These are phyloP conservation scores for Zosterops pallidus DNA, from an alignment of 2,113 vertebrate genomes.

Conservation along the genomic window DNA sequence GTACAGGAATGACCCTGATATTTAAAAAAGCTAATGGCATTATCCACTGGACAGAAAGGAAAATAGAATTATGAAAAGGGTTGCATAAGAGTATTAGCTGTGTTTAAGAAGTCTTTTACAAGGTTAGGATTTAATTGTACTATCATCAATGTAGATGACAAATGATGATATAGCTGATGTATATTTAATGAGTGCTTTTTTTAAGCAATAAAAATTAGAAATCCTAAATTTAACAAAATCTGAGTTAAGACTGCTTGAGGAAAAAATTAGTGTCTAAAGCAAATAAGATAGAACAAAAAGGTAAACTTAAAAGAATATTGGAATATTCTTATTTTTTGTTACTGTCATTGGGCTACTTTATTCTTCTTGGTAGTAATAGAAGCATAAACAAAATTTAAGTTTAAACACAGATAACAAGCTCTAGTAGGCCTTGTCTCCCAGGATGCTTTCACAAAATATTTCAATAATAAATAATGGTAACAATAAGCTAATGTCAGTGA, in stretches of 20 bases:
- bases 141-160: background rate
- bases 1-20: background rate
- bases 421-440: background rate
- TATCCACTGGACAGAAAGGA: background rate
- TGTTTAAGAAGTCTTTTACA: background rate
- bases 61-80: background rate
- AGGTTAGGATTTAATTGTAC: conserved; percentile 3
- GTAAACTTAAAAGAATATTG: background rate
- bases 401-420: background rate
- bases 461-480: background rate
- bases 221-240: background rate
- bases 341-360: background rate
- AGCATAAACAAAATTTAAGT: background rate
- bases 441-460: background rate
- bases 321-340: background rate
- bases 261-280: background rate
- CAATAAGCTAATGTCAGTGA: background rate
- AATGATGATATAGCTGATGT: background rate
- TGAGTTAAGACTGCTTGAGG: background rate
- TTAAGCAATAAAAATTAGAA: background rate
- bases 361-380: background rate
- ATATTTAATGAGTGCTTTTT: background rate
- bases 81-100: background rate
- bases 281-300: background rate
- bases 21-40: conserved; percentile 21